Conservation (phyloP, 2,797 vertebrate species). For the Eleutherodactylus coqui region DNA sequence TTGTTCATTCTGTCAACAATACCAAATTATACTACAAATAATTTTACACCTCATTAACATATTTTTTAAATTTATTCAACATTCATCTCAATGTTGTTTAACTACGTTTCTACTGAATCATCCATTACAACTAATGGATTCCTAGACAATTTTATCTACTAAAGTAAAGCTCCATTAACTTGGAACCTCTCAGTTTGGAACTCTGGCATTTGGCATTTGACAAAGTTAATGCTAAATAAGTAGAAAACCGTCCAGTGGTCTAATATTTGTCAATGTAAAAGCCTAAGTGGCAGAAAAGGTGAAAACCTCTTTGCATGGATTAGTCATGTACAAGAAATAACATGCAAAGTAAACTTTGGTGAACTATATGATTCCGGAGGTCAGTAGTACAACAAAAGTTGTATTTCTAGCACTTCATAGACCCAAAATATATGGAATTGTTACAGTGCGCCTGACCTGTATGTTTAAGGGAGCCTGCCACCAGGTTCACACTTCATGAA, state of each 20-base stretch:
- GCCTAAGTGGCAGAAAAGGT: neutral
- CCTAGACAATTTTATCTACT: neutral
- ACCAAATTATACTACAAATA: slow-evolving; percentile 38
- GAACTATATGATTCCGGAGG: neutral
- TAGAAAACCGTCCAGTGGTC: neutral
- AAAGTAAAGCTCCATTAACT: neutral
- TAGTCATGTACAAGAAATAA: neutral
- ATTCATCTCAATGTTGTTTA: neutral
- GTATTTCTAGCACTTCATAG: too few relatives aligned
- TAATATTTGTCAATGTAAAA: neutral
- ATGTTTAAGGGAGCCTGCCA: too few relatives aligned
- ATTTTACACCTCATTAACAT: slow-evolving; percentile 48
- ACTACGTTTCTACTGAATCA: neutral
- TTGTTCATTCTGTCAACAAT: slow-evolving; percentile 53
- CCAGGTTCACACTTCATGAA: too few relatives aligned
- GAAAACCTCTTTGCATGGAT: neutral
- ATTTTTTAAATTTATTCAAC: slow-evolving; percentile 5
- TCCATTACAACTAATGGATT: neutral
- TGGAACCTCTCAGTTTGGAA: neutral
- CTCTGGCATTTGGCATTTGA: neutral
- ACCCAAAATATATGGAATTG: too few relatives aligned
- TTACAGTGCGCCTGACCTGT: too few relatives aligned
- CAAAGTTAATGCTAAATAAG: neutral
- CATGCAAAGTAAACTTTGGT: neutral
- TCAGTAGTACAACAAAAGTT: too few relatives aligned